Percentiles rank a stretch among this genome's conserved stretches.
Conservation (phyloP, 2,113 vertebrate genomes). For the Tauraco erythrolophus region DNA sequence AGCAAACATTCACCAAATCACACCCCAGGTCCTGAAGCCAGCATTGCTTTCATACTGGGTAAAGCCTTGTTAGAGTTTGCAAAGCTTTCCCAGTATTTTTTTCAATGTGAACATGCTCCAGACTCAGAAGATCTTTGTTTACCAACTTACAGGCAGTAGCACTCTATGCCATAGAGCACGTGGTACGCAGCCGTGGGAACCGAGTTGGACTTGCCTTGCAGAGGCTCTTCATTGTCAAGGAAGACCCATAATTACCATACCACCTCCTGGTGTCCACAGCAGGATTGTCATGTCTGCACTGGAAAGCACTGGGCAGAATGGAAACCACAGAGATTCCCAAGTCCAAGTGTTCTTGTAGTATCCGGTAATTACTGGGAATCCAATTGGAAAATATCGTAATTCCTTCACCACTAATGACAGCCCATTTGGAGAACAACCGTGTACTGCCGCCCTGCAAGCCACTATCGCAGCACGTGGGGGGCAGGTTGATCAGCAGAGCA, state of each 20-base stretch:
- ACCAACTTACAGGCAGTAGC: neutral
- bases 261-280: neutral
- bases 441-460: neutral
- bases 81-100: neutral
- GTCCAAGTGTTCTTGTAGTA: neutral
- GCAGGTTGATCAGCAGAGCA: neutral
- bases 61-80: neutral
- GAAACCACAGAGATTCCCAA: neutral
- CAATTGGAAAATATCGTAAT: neutral
- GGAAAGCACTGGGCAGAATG: neutral
- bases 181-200: neutral
- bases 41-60: neutral
- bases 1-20: neutral
- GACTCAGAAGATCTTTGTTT: neutral
- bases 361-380: neutral
- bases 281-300: neutral
- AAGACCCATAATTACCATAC: neutral
- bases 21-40: neutral
- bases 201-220: fast-evolving
- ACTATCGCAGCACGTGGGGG: too few relatives aligned
- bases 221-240: neutral
- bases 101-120: neutral
- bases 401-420: neutral
- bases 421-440: neutral
- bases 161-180: neutral